A percentile compares a stretch with the other conserved stretches of the same genome.
Conservation (phyloP, 2,888 invertebrate genomes). For the Lithophane ornitopus region DNA sequence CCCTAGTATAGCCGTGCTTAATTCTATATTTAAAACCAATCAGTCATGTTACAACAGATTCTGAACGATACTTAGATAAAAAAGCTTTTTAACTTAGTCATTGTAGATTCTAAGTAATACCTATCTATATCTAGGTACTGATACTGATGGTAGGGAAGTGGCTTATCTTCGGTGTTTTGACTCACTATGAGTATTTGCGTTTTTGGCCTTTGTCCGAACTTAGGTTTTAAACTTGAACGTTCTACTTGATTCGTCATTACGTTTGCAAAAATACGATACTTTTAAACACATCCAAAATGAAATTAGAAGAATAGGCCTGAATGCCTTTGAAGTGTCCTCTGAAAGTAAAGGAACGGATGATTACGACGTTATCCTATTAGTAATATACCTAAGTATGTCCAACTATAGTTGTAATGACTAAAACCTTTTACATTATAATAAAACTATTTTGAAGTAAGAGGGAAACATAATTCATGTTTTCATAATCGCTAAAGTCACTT, state of each 20-base stretch:
- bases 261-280: not conserved
- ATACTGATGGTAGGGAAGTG: conserved; percentile 32
- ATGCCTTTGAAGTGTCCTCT: not conserved
- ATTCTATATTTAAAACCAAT: conserved; percentile 16
- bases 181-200: conserved; percentile 29
- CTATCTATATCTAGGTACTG: not conserved
- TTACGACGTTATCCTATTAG: not conserved
- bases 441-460: not conserved
- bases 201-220: conserved; percentile 12
- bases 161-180: conserved; percentile 52
- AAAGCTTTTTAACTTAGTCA: conserved; percentile 39
- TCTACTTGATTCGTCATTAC: not conserved
- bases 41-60: not conserved
- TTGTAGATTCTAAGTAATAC: conserved; percentile 22
- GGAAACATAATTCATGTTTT: not conserved
- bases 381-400: not conserved
- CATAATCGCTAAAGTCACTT: not conserved
- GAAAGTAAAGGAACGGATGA: not conserved
- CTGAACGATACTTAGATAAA: not conserved
- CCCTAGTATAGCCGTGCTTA: too few species aligned
- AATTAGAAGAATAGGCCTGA: not conserved
- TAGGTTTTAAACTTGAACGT: conserved; percentile 1
- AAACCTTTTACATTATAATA: not conserved
- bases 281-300: not conserved
- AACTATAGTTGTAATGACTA: not conserved